Evolutionary conservation across 2,113 vertebrate species (phyloP), one percentile per base, ranked within the genome.

Genomic region (Mus musculus): DNA sequence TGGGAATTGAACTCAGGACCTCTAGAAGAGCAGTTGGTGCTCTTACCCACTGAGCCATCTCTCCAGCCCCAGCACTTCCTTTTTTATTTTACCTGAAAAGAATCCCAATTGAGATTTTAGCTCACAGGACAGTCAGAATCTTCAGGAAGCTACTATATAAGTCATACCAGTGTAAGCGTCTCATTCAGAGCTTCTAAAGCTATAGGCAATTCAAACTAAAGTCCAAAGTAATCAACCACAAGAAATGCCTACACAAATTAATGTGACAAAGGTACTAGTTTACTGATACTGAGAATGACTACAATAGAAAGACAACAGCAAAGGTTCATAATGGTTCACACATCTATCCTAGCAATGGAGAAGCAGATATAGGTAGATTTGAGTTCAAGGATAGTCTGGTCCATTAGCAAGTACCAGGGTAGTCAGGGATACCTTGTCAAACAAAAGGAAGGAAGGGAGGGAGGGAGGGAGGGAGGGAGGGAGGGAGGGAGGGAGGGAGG

Each of bases 61-160:
- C 42, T 42, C 42, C 42, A 42, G 42, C 42, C 42, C 42, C 42
- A 42, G 42, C 13, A 22, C 46, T 54, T 88, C 39, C 28, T 54
- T 85, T 90, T 85, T 72, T 36, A 78, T 77, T 85, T 95, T 77
- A 84, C 16, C 61, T 69, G 71, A 89, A 89, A 89, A 95, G 39
- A 89, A 86, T 46, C n/a, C 73, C 9, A 92, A 84, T 56, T 73
- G 4, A 82, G 42, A 73, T 56, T 86, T 95, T 80, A 89, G 17
- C 39, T 61, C 33, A 76, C 9, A 77, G 20, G 16, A 89, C 24
- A 6, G 36, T 46, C 12, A 22, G 42, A 89, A 77, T 42, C 77
- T 72, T 84, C 36, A 72, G 52, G 36, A 65, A 94, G 36, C 10
- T 71, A 77, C 4, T 52, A 52, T 36, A 26, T 14, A 85, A 46